Base-by-base conservation (phyloP, 2,797 vertebrate species). In the Eleutherodactylus coqui region DNA sequence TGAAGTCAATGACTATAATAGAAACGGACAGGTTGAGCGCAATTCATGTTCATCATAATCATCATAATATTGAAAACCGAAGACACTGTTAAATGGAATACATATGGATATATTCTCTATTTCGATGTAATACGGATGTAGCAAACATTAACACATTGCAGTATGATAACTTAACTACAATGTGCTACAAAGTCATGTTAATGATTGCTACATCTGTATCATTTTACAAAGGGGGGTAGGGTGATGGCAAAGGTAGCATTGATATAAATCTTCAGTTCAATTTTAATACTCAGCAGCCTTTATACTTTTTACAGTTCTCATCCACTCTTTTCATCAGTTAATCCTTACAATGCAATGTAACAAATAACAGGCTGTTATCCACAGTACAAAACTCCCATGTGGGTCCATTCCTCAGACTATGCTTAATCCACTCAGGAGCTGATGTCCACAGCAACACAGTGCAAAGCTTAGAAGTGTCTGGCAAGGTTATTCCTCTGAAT, bases 331-430 rank as follows among this genome's bases (percentile, higher is more conserved):
- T 49, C 27, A 38, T 84, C 41, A 24, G 47, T 76, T 75, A 75
- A 84, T 75, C 55, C 43, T 51, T 43, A 75, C 38, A 45, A 83
- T 60, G 27, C 36, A 75, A 62, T 9, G 17, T 38, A 49, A 76
- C 7, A 49, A 58, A 75, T 19, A 62, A 49, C 75, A 84, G 73
- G 17, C 58, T 67, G 43, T 64, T 84, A 49, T 67, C 55, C 53
- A 76, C 55, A 51, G 47, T 73, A 38, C n/a, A 77, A 10, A 84
- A 67, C 76, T 67, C 73, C 81, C 81, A 73, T 83, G 69, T 83
- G 81, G 51, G 67, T 83, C 38, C 69, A 82, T 75, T 82, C 79
- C 32, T 82, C 64, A 67, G 73, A 76, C 70, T 69, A 43, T 51
- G 41, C 58, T 34, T 60, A 76, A 86, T 77, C 79, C 85, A 76